These are phyloP conservation scores for Amaurobius ferox DNA, from an alignment of 2,888 invertebrate genomes.

Conservation along the genomic window DNA sequence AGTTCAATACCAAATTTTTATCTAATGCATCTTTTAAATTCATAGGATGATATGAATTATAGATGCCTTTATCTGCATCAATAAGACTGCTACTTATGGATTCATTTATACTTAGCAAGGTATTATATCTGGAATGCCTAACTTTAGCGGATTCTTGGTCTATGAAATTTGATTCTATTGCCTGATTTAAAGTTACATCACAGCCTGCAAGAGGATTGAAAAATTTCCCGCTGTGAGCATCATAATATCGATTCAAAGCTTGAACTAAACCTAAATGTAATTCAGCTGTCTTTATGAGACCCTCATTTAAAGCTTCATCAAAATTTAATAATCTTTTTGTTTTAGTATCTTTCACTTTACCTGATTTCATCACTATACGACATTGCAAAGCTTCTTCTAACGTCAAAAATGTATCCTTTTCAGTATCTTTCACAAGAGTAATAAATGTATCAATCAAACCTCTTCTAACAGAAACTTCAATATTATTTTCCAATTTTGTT, in stretches of 20 bases:
- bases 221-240: constrained; percentile 84
- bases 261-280: constrained; percentile 38
- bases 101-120: constrained; percentile 85
- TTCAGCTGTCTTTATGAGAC: constrained; percentile 78
- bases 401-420: constrained; percentile 81
- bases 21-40: constrained; percentile 72
- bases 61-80: constrained; percentile 73
- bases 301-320: constrained; percentile 77
- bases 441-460: constrained; percentile 89
- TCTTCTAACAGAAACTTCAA: constrained; percentile 87
- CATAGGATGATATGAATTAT: constrained; percentile 64
- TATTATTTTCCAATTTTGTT: constrained; percentile 84
- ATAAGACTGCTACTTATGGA: constrained; percentile 78
- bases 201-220: constrained; percentile 92
- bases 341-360: constrained; percentile 82
- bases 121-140: constrained; percentile 81
- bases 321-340: constrained; percentile 82
- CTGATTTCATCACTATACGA: constrained; percentile 81
- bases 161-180: constrained; percentile 80
- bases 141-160: constrained; percentile 22
- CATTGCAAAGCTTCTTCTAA: constrained; percentile 79
- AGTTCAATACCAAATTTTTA: constrained; percentile 70
- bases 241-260: constrained; percentile 86
- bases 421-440: constrained; percentile 79
- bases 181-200: constrained; percentile 87